phyloP scores from a whole-genome alignment of 2,888 invertebrate species.

The Adelognathus sp. region DNA sequence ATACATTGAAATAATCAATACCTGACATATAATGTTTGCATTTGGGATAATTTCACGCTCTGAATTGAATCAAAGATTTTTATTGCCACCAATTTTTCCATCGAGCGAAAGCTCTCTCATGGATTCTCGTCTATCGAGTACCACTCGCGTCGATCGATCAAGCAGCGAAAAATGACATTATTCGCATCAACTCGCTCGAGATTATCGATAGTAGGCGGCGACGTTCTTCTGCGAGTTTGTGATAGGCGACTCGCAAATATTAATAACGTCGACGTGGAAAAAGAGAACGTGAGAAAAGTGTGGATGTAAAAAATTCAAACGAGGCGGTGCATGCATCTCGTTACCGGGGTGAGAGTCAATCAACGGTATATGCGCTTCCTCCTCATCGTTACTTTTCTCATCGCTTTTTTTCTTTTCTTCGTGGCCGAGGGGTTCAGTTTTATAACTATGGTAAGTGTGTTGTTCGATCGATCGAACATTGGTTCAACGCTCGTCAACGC shows the following conservation, averaged over 20 bases:
- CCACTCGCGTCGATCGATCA: conserved; percentile 36
- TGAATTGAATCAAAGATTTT: no score
- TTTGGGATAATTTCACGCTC: no score
- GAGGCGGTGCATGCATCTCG: neutral
- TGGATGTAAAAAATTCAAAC: conserved; percentile 22
- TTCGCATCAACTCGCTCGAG: neutral
- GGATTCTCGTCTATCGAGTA: no score
- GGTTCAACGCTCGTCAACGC: conserved; percentile 53
- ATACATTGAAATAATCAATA: no score
- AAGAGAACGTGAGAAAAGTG: neutral
- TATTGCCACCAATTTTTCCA: no score
- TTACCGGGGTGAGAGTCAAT: conserved; percentile 42
- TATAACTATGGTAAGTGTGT: conserved; percentile 44
- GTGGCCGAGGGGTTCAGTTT: conserved; percentile 25
- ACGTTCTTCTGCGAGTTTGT: neutral
- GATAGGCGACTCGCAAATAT: neutral
- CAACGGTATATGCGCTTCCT: conserved; percentile 21
- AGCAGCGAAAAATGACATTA: neutral
- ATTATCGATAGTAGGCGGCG: neutral
- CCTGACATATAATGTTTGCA: no score
- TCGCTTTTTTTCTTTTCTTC: conserved; percentile 5
- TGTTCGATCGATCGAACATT: conserved; percentile 54
- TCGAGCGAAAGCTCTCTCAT: neutral
- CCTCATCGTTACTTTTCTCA: neutral
- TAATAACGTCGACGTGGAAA: neutral